Conservation (phyloP, 2,113 vertebrate species). For the Oryzias javanicus region DNA sequence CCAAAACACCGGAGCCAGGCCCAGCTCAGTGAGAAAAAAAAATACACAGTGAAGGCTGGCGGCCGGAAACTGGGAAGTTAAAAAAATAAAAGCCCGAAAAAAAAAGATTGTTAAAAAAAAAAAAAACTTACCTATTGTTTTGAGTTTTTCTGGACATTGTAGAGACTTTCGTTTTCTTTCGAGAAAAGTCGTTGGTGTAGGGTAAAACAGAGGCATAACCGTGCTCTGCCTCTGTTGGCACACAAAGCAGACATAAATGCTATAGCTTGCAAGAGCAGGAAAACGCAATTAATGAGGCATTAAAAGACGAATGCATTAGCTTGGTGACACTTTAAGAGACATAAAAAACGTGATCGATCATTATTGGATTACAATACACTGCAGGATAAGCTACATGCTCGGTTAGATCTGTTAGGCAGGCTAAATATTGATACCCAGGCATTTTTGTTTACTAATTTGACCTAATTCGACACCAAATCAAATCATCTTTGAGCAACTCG, state of each 20-base stretch:
- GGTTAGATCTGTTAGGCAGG: not conserved
- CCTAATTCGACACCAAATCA: not conserved
- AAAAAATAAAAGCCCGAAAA: not conserved
- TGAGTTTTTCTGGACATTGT: constrained; percentile 89
- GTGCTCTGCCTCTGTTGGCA: constrained; percentile 93
- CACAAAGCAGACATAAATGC: constrained; percentile 60
- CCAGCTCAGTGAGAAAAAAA: constrained; percentile 71
- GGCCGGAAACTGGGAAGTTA: not conserved
- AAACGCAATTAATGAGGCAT: constrained; percentile 14
- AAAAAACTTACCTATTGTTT: constrained; percentile 88
- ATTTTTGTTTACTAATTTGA: constrained; percentile 45
- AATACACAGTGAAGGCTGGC: constrained; percentile 69
- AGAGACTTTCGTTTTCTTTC: constrained; percentile 93
- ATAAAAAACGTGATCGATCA: too few relatives aligned
- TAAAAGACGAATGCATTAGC: not conserved
- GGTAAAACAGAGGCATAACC: constrained; percentile 97
- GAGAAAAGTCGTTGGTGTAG: constrained; percentile 89
- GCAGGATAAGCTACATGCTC: too few relatives aligned
- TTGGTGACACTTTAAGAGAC: too few relatives aligned
- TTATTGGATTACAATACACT: too few relatives aligned
- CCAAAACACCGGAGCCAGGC: constrained; percentile 76
- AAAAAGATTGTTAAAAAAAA: not conserved
- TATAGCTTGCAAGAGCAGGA: constrained; percentile 1
- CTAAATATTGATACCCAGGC: constrained; percentile 19
- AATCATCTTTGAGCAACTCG: too few relatives aligned